A percentile compares a stretch with the other conserved stretches of the same genome.
These are phyloP conservation scores for Anomalospiza imberbis DNA, from an alignment of 2,797 vertebrate species.

Conservation along the genomic window DNA sequence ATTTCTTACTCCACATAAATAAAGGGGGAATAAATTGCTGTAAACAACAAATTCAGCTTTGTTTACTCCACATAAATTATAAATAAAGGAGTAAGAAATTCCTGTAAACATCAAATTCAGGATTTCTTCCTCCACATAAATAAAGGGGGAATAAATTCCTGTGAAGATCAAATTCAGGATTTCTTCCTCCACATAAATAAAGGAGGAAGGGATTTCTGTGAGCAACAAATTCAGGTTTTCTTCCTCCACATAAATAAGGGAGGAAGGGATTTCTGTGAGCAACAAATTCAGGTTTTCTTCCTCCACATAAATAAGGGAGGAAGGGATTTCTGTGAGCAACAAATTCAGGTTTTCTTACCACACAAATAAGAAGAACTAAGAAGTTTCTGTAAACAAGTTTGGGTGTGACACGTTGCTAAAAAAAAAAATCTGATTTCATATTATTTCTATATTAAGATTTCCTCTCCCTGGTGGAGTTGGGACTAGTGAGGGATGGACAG, in stretches of 20 bases:
- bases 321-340: neutral
- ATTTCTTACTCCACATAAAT: too few species aligned
- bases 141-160: neutral
- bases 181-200: neutral
- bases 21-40: too few species aligned
- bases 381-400: too few species aligned
- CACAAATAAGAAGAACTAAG: too few species aligned
- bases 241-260: too few species aligned
- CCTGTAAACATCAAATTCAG: neutral
- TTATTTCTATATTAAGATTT: accelerated
- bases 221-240: neutral
- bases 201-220: neutral
- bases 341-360: neutral
- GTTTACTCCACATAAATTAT: too few species aligned
- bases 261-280: too few species aligned
- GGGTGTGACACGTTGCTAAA: accelerated
- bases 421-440: neutral
- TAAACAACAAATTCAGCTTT: too few species aligned
- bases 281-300: neutral
- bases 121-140: neutral
- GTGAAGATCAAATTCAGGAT: neutral
- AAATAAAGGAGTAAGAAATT: neutral
- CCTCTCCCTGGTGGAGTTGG: neutral
- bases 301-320: neutral
- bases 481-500: neutral